Evolutionary conservation across 2,113 vertebrate species (phyloP).

Genomic region (Microtus richardsoni): DNA sequence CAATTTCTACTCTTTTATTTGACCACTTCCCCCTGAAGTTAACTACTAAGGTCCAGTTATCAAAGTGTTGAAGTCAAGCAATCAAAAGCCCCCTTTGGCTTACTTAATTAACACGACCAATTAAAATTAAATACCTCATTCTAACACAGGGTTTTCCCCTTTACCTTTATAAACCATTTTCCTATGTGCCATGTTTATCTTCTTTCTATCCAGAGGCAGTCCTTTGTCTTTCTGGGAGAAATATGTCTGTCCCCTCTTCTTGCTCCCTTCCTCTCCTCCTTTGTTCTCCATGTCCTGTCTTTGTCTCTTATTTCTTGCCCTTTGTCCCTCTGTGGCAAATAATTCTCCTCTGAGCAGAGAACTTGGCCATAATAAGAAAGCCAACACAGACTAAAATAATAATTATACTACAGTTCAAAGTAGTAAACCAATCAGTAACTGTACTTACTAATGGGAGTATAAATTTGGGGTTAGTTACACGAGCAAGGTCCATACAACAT

Average conservation of each 20-base stretch:
- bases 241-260: neutral
- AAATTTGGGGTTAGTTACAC: neutral
- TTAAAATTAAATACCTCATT: neutral
- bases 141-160: neutral
- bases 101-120: neutral
- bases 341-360: neutral
- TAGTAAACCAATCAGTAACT: neutral
- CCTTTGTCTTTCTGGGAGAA: neutral
- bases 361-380: neutral
- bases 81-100: neutral
- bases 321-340: neutral
- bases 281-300: neutral
- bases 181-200: neutral
- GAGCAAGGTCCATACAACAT: neutral
- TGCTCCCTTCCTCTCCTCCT: neutral
- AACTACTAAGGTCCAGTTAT: neutral
- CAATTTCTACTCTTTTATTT: neutral
- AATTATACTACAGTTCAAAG: neutral
- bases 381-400: neutral
- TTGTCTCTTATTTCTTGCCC: neutral
- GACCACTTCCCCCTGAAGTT: neutral
- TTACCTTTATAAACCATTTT: neutral
- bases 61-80: neutral
- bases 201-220: neutral
- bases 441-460: neutral